Base-by-base conservation (phyloP, 2,113 vertebrate genomes). In the Etia nguti region DNA sequence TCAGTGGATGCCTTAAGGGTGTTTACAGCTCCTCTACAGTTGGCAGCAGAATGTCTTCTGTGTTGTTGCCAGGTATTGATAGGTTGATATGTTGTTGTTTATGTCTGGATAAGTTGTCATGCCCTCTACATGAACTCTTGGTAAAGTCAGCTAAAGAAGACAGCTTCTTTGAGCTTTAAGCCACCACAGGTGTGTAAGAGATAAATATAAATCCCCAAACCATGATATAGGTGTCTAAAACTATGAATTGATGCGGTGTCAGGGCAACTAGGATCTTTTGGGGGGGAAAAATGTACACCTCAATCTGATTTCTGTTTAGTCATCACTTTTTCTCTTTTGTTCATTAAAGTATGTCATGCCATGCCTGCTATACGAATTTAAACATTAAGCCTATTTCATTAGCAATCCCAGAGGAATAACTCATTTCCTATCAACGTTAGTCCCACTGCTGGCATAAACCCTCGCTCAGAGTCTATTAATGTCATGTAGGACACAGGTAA, bases 401-500 rank as follows among this genome's bases (percentile, higher is more conserved):
- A 88, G 86, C 91, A 84, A n/a, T 91, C 89, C 55, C 91, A 57
- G 55, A 73, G 89, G 90, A 91, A 92, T 92, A 90, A 84, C 75
- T 89, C 59, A 83, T 91, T 90, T 92, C 84, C 85, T 88, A 59
- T 92, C 87, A 83, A 88, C 29, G 20, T 82, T 84, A 82, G 86
- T 62, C 87, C 85, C 83, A 80, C 80, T 55, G 80, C 79, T 89
- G 85, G 82, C 83, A 88, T 89, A 91, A 92, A 92, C 77, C 65
- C 88, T 79, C 5, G 10, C 86, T 90, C 89, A 90, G 68, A 93
- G 81, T 94, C 90, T 92, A 95, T 95, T 95, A 96, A 94, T 94
- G 90, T 92, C 92, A 92, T 94, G 91, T 93, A 94, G 90, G 91
- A 94, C 93, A 92, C 94, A 95, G 92, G 94, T 94, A 94, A 95